phyloP scores from a whole-genome alignment of 2,113 vertebrate species.

The Scolopax mira region DNA sequence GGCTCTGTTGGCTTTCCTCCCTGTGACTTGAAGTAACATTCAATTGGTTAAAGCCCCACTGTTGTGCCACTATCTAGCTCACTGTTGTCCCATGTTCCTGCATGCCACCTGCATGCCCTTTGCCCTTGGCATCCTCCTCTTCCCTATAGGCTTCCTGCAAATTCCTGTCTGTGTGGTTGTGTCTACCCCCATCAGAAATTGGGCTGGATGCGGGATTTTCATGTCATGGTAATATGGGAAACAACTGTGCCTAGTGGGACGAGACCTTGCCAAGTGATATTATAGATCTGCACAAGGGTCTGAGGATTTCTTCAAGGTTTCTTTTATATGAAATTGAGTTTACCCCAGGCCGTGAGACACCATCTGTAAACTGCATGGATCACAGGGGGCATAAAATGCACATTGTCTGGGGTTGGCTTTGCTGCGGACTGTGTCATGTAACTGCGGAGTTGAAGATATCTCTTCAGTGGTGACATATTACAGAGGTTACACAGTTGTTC shows the following conservation, averaged over 20 bases:
- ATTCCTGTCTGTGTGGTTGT: background rate
- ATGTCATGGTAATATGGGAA: background rate
- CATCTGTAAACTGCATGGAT: background rate
- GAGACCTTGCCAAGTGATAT: background rate
- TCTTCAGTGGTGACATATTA: background rate
- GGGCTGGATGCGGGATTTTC: background rate
- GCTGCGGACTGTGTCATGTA: rapidly evolving
- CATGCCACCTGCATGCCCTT: background rate
- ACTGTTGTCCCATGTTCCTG: background rate
- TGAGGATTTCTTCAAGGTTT: background rate
- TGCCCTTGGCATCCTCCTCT: background rate
- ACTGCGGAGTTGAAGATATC: background rate
- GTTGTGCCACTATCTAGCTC: background rate
- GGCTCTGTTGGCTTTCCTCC: background rate
- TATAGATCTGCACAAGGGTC: background rate
- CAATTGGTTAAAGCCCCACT: background rate
- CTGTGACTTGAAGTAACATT: background rate
- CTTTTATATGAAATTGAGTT: background rate
- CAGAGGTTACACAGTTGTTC: background rate
- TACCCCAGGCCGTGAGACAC: background rate
- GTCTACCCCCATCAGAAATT: background rate
- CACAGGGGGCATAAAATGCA: background rate
- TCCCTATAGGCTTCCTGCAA: background rate
- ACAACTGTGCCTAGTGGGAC: rapidly evolving
- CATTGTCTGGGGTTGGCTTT: background rate